Evolutionary conservation across 2,113 vertebrate species (phyloP).

Genomic region (Tetrax tetrax): DNA sequence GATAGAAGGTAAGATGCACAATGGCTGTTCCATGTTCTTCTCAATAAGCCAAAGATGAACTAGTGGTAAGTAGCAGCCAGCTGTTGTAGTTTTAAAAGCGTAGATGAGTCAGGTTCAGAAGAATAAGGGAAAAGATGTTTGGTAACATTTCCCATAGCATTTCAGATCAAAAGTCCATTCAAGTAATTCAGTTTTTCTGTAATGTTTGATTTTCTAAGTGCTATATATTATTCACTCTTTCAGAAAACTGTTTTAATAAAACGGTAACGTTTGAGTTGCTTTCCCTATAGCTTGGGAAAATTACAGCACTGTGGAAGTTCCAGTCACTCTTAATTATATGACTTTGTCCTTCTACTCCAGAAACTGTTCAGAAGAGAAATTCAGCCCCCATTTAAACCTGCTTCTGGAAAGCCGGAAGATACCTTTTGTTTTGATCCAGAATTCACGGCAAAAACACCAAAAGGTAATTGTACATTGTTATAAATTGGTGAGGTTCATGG

Average conservation of each 20-base stretch:
- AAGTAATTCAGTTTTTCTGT: neutral
- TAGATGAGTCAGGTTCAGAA: neutral
- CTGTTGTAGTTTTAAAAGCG: neutral
- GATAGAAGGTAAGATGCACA: neutral
- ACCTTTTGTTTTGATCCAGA: constrained; percentile 99
- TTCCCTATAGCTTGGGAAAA: neutral
- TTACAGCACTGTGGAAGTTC: neutral
- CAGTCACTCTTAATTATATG: neutral
- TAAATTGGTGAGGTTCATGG: neutral
- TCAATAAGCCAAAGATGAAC: neutral
- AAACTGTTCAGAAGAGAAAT: constrained; percentile 94
- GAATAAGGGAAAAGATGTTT: neutral
- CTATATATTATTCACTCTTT: neutral
- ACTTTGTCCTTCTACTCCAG: constrained; percentile 66
- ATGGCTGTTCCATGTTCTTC: neutral
- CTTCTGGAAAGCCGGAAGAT: constrained; percentile 95
- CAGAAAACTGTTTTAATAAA: neutral
- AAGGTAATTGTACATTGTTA: constrained; percentile 77
- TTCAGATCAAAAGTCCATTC: neutral
- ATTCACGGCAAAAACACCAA: constrained; percentile 98
- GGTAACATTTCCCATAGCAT: neutral
- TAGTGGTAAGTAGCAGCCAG: neutral
- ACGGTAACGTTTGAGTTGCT: neutral
- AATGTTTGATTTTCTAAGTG: neutral
- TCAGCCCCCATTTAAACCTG: constrained; percentile 94